Evolutionary conservation across 2,888 invertebrate species (phyloP), one percentile per base, ranked within the genome.

Genomic region (Drosophila pullipes): DNA sequence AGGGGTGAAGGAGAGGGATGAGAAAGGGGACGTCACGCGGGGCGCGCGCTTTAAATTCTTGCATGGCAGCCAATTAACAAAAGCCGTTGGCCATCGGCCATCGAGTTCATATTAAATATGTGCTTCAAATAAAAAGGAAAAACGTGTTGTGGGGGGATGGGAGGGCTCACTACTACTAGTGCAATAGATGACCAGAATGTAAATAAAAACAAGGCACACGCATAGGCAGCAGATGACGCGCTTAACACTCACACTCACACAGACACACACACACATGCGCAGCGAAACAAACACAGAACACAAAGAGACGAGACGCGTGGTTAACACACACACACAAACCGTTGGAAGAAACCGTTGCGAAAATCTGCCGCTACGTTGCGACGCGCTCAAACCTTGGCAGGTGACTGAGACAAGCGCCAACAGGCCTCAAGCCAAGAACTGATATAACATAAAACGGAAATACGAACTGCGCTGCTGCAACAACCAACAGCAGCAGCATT

Each of bases 311-410:
- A 64, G 16, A 62, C 57, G 71, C 28, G 44, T 37, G 55, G 28
- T 50, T 25, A 35, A 63, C 60, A 79, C 72, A 79, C 72, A 49
- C 25, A 50, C 28, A 50, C 57, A 54, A 59, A 81, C 74, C 69
- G 60, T 60, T 64, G 41, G 47, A 47, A 25, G 69, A 77, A 78
- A 67, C 74, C 78, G 80, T 70, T 72, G 68, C 71, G 55, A 55
- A 59, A 47, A 59, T 37, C 69, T 71, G 72, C 82, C 77, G 83
- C 83, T 76, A 76, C 88, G 90, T 83, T 92, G 85, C 87, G 91
- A 81, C 85, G 83, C 91, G 92, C 82, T 92, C 82, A 85, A 85
- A 83, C 90, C 89, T 81, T 83, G 75, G 84, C 90, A 92, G 85
- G 89, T 91, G 91, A 91, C 91, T 91, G 90, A 91, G 81, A 78